Evolutionary conservation across 2,888 invertebrate species (phyloP).

Genomic region (Heliconius ismenius): DNA sequence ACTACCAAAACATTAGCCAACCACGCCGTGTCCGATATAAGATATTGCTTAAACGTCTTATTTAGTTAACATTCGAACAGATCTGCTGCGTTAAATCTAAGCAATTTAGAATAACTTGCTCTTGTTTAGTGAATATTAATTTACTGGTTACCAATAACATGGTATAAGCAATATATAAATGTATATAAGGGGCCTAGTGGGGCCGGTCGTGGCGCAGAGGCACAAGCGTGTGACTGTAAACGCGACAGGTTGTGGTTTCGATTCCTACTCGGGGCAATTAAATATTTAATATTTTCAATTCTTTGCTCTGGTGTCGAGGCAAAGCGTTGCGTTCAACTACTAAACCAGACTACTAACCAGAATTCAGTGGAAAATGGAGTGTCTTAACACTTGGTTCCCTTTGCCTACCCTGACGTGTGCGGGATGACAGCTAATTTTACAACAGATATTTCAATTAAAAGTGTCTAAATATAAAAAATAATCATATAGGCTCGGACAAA

Average conservation of each 20-base stretch:
- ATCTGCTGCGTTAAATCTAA: slow-evolving; percentile 30
- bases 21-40: slow-evolving; percentile 18
- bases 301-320: too few relatives aligned
- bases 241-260: too few relatives aligned
- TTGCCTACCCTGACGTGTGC: not conserved
- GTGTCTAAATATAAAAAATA: not conserved
- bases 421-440: not conserved
- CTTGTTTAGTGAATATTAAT: slow-evolving; percentile 30
- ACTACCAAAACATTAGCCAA: slow-evolving; percentile 18
- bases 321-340: too few relatives aligned
- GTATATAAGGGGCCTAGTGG: too few relatives aligned
- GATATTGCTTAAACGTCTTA: slow-evolving; percentile 27
- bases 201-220: too few relatives aligned
- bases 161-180: not conserved
- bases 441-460: not conserved
- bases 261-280: too few relatives aligned
- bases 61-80: slow-evolving; percentile 21
- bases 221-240: too few relatives aligned
- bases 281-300: too few relatives aligned
- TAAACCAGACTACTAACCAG: too few relatives aligned
- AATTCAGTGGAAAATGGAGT: too few relatives aligned
- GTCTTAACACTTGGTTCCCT: too few relatives aligned
- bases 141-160: slow-evolving; percentile 2
- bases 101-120: slow-evolving; percentile 29
- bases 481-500: too few relatives aligned